Evolutionary conservation across 2,113 vertebrate genomes (phyloP).

Genomic region (Oncorhynchus nerka): DNA sequence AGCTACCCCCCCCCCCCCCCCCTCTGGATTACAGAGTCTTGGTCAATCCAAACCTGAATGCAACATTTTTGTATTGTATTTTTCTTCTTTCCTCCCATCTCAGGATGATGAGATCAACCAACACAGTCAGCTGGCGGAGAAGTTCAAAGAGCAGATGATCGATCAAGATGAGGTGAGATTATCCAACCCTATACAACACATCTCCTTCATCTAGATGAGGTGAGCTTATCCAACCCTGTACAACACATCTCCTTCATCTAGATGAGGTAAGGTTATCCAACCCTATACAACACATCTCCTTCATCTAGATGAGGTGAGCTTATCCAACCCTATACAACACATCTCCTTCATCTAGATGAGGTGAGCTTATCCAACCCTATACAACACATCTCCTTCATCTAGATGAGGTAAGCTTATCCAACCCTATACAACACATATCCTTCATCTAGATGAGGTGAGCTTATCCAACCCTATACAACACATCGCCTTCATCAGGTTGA

Average conservation of each 20-base stretch:
- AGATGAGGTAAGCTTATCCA: constrained; percentile 74
- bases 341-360: constrained; percentile 77
- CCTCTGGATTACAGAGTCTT: neutral
- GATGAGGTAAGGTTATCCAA: constrained; percentile 74
- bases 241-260: constrained; percentile 58
- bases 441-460: constrained; percentile 81
- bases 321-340: neutral
- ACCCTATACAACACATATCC: neutral
- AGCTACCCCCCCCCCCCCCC: neutral
- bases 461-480: neutral
- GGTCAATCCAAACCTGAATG: neutral
- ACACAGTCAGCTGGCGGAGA: constrained; percentile 85
- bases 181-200: neutral
- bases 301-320: constrained; percentile 81
- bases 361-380: constrained; percentile 47
- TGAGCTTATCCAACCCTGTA: constrained; percentile 29
- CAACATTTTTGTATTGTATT: neutral
- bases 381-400: neutral
- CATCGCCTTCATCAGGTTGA: constrained; percentile 74
- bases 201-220: constrained; percentile 79
- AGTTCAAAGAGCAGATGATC: constrained; percentile 85
- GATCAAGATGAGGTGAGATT: constrained; percentile 83
- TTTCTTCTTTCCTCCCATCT: neutral
- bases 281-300: neutral
- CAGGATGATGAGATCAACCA: constrained; percentile 91